phyloP scores from a whole-genome alignment of 2,113 vertebrate genomes.

The Zosterops japonicus region DNA sequence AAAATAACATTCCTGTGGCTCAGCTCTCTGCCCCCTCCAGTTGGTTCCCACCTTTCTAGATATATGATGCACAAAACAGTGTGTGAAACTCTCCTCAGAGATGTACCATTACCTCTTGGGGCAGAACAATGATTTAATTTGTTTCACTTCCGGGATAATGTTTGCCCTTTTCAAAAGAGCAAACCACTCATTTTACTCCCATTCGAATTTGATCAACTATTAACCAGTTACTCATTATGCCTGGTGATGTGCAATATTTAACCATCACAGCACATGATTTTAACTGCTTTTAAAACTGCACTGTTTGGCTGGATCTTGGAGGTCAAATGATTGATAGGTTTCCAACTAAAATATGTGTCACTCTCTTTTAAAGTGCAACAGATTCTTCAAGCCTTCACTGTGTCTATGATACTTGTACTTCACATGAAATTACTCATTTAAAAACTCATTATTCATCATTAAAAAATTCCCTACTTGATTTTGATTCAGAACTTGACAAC shows the following conservation, averaged over 20 bases:
- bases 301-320: neutral
- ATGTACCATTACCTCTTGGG: neutral
- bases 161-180: neutral
- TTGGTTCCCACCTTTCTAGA: neutral
- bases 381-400: neutral
- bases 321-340: neutral
- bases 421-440: neutral
- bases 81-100: neutral
- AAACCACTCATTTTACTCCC: neutral
- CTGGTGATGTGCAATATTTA: neutral
- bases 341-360: neutral
- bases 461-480: neutral
- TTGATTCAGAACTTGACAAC: neutral
- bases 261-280: neutral
- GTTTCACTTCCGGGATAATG: neutral
- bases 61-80: neutral
- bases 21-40: neutral
- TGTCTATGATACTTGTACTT: neutral
- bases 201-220: constrained; percentile 1
- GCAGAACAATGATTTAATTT: neutral
- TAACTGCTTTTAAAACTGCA: neutral
- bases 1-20: neutral
- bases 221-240: constrained; percentile 6
- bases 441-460: neutral
- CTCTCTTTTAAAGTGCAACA: neutral